A percentile compares a stretch with the other conserved stretches of the same genome.
Conservation (phyloP, 2,797 vertebrate species). For the Podarcis lilfordi region DNA sequence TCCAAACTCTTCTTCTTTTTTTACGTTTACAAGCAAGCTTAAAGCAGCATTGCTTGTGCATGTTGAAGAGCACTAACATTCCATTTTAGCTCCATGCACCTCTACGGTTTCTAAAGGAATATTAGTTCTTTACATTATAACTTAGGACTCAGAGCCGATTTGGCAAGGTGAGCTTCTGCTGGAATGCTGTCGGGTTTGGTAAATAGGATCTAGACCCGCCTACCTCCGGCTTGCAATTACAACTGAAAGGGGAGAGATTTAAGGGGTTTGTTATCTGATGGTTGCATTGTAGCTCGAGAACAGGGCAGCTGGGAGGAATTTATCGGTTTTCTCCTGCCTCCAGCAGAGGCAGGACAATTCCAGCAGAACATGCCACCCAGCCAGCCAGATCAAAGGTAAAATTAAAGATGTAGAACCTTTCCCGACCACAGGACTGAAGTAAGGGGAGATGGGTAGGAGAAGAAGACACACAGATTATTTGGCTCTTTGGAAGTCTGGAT, state of each 20-base stretch:
- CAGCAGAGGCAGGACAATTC: neutral
- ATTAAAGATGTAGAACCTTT: neutral
- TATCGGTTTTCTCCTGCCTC: neutral
- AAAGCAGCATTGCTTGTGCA: neutral
- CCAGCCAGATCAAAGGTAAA: neutral
- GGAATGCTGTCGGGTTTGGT: accelerated
- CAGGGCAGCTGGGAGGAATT: neutral
- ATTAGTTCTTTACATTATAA: neutral
- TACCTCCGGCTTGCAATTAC: neutral
- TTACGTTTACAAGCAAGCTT: neutral
- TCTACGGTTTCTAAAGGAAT: neutral
- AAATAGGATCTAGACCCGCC: neutral
- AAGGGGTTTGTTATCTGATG: neutral
- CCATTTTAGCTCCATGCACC: neutral
- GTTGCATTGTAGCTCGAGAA: neutral
- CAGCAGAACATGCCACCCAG: neutral
- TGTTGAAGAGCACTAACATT: neutral
- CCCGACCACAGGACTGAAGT: neutral
- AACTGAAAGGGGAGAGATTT: neutral
- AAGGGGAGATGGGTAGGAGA: neutral
- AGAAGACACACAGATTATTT: neutral
- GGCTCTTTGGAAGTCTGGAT: neutral
- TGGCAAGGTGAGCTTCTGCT: slow-evolving; percentile 13
- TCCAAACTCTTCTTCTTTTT: too few relatives aligned
- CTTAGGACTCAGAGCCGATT: neutral